phyloP scores from a whole-genome alignment of 2,113 vertebrate species.

The Callipepla squamata region DNA sequence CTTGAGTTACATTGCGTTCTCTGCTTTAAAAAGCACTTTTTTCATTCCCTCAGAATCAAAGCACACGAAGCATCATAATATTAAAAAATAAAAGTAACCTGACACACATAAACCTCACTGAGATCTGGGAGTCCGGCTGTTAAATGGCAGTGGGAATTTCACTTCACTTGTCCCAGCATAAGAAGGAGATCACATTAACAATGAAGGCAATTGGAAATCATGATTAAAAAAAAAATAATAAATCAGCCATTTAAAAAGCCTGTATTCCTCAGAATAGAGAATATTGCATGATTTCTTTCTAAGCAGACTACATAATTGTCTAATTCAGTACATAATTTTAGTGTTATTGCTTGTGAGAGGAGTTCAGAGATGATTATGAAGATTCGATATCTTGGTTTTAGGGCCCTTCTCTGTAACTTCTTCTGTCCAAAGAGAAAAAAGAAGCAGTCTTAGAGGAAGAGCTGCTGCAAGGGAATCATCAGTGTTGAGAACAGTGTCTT shows the following conservation, averaged over 20 bases:
- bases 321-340: fast-evolving
- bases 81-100: fast-evolving
- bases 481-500: fast-evolving
- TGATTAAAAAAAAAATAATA: background rate
- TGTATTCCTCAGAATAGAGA: background rate
- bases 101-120: fast-evolving
- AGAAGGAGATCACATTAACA: background rate
- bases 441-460: background rate
- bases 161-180: background rate
- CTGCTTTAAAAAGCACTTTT: background rate
- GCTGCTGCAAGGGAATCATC: background rate
- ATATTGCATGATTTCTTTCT: fast-evolving
- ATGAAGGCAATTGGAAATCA: background rate
- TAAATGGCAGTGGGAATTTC: background rate
- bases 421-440: background rate
- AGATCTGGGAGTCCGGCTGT: background rate
- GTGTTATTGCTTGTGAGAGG: fast-evolving
- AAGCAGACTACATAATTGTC: background rate
- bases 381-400: background rate
- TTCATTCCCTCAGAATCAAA: background rate
- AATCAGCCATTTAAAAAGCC: too few species aligned
- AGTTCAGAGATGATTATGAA: background rate
- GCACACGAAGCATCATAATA: fast-evolving
- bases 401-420: background rate
- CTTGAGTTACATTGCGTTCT: background rate